phyloP scores from a whole-genome alignment of 2,888 invertebrate species.

The Clivina fossor region DNA sequence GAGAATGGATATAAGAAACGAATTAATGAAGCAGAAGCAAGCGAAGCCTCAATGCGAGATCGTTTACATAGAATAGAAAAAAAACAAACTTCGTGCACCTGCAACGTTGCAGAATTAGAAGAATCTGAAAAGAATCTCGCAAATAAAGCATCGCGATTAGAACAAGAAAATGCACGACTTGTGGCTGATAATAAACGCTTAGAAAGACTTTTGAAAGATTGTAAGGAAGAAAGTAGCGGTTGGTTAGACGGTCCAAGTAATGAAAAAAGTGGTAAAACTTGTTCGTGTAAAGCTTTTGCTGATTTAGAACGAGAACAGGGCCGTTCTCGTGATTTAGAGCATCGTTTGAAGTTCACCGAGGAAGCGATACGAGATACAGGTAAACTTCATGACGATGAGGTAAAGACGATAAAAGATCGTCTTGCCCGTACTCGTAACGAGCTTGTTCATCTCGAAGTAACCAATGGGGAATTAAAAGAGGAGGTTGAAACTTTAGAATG shows the following conservation, averaged over 20 bases:
- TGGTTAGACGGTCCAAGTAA: not conserved
- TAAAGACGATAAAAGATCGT: slow-evolving; percentile 58
- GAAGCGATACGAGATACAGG: slow-evolving; percentile 57
- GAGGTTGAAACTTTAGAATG: slow-evolving; percentile 55
- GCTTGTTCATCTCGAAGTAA: slow-evolving; percentile 66
- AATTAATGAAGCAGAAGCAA: slow-evolving; percentile 56
- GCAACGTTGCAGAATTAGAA: slow-evolving; percentile 61
- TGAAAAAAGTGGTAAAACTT: slow-evolving; percentile 46
- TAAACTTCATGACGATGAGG: slow-evolving; percentile 53
- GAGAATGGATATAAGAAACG: slow-evolving; percentile 65
- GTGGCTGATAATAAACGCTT: slow-evolving; percentile 47
- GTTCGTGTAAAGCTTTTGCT: slow-evolving; percentile 47
- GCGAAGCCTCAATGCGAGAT: slow-evolving; percentile 56
- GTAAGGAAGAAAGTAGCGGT: not conserved
- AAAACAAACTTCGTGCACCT: slow-evolving; percentile 56
- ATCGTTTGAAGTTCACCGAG: slow-evolving; percentile 56
- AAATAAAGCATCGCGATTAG: slow-evolving; percentile 36
- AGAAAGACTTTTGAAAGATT: slow-evolving; percentile 46
- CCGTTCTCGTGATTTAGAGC: slow-evolving; percentile 52
- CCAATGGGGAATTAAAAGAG: slow-evolving; percentile 67
- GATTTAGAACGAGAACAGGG: slow-evolving; percentile 51
- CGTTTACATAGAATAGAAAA: slow-evolving; percentile 61
- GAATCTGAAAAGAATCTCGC: slow-evolving; percentile 59
- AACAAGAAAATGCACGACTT: slow-evolving; percentile 43
- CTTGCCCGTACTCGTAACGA: slow-evolving; percentile 59